A percentile compares a stretch with the other conserved stretches of the same genome.
Conservation (phyloP, 1,140 invertebrate species). For the Drosophila parabipectinata region DNA sequence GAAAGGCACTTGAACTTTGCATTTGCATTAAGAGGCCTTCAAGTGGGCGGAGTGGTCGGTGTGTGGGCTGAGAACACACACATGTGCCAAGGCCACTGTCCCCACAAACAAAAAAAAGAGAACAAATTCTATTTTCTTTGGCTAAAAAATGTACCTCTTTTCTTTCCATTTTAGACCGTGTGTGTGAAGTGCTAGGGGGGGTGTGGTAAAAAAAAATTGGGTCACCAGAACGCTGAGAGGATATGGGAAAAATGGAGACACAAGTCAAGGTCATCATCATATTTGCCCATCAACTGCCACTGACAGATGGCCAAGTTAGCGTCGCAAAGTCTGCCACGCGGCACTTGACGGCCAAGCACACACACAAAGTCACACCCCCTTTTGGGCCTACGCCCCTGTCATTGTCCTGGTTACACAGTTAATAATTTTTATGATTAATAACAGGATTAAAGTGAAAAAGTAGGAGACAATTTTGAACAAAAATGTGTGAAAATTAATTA, state of each 20-base stretch:
- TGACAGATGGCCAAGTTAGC: constrained; percentile 39
- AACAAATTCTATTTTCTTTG: constrained; percentile 44
- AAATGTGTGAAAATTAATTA: too few relatives aligned
- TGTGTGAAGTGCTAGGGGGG: constrained; percentile 16
- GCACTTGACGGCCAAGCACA: constrained; percentile 30
- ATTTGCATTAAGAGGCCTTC: constrained; percentile 68
- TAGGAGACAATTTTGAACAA: too few relatives aligned
- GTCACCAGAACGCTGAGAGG: constrained; percentile 29
- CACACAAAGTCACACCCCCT: constrained; percentile 6
- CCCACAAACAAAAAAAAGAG: constrained; percentile 40
- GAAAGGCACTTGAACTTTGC: constrained; percentile 80
- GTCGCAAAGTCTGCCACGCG: constrained; percentile 44
- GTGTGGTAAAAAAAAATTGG: constrained; percentile 35
- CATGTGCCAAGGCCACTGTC: constrained; percentile 38
- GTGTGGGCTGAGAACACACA: constrained; percentile 23
- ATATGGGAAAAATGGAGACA: constrained; percentile 11
- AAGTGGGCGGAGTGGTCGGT: constrained; percentile 4
- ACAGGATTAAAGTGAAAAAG: too few relatives aligned
- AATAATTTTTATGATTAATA: neutral
- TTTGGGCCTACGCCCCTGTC: neutral
- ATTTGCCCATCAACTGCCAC: constrained; percentile 46
- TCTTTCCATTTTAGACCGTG: constrained; percentile 19
- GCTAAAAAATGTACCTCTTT: constrained; percentile 24
- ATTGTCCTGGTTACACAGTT: neutral
- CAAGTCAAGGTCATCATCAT: constrained; percentile 54